Conservation (phyloP, 2,113 vertebrate species). For the Toxotes jaculatrix region DNA sequence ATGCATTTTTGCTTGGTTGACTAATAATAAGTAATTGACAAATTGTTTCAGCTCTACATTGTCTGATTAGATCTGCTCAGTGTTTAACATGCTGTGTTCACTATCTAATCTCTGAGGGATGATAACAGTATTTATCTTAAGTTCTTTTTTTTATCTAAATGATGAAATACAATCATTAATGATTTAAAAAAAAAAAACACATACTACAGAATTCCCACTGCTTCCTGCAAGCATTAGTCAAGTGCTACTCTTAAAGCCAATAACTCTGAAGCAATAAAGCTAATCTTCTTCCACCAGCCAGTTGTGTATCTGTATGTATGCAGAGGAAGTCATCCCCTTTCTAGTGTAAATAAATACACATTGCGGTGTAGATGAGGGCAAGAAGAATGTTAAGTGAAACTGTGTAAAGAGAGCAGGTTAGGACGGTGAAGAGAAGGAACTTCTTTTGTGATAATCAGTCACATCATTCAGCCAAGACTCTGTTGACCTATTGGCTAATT, state of each 20-base stretch:
- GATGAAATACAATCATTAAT: neutral
- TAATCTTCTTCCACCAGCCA: neutral
- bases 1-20: neutral
- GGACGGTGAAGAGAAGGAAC: neutral
- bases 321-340: conserved; percentile 1
- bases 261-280: neutral
- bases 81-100: neutral
- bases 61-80: neutral
- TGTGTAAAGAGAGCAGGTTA: neutral
- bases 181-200: too few species aligned
- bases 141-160: neutral
- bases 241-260: neutral
- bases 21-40: neutral
- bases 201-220: neutral
- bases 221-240: neutral
- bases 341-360: conserved; percentile 20
- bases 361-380: neutral
- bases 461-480: neutral
- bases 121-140: neutral
- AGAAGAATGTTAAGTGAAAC: conserved; percentile 5
- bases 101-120: neutral
- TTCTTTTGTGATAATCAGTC: conserved; percentile 1
- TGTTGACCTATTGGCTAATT: neutral
- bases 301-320: conserved; percentile 30
- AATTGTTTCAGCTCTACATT: neutral